These are phyloP conservation scores for Sericinus montela DNA, from an alignment of 2,888 invertebrate genomes.

Conservation along the genomic window DNA sequence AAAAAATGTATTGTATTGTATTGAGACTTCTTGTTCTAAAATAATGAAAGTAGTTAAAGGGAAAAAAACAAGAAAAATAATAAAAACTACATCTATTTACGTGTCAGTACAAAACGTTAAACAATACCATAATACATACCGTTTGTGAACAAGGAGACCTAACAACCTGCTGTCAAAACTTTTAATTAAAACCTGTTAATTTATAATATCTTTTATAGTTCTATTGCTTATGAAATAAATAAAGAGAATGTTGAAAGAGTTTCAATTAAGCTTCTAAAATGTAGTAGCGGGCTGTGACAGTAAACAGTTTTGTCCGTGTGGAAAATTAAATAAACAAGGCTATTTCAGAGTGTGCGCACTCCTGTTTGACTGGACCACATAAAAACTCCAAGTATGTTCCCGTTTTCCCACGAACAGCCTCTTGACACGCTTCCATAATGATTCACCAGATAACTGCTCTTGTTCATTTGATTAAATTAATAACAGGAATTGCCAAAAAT, in stretches of 20 bases:
- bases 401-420: conserved; percentile 31
- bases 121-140: too few relatives aligned
- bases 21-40: too few relatives aligned
- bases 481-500: conserved; percentile 17
- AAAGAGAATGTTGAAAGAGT: background rate
- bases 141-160: too few relatives aligned
- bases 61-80: too few relatives aligned
- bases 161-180: too few relatives aligned
- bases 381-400: conserved; percentile 6
- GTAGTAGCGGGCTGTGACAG: conserved; percentile 24
- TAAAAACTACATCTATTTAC: too few relatives aligned
- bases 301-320: conserved; percentile 34
- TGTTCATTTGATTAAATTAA: conserved; percentile 36
- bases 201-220: too few relatives aligned
- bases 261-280: conserved; percentile 20
- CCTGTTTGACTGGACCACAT: conserved; percentile 12
- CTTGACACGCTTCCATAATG: conserved; percentile 60
- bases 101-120: too few relatives aligned
- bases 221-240: too few relatives aligned
- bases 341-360: conserved; percentile 34
- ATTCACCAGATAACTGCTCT: conserved; percentile 52
- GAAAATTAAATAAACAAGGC: conserved; percentile 46
- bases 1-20: too few relatives aligned
- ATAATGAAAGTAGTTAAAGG: too few relatives aligned
- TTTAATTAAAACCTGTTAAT: too few relatives aligned